These are phyloP conservation scores for Sebastes dallii DNA, from an alignment of 2,797 vertebrate genomes.

Conservation along the genomic window DNA sequence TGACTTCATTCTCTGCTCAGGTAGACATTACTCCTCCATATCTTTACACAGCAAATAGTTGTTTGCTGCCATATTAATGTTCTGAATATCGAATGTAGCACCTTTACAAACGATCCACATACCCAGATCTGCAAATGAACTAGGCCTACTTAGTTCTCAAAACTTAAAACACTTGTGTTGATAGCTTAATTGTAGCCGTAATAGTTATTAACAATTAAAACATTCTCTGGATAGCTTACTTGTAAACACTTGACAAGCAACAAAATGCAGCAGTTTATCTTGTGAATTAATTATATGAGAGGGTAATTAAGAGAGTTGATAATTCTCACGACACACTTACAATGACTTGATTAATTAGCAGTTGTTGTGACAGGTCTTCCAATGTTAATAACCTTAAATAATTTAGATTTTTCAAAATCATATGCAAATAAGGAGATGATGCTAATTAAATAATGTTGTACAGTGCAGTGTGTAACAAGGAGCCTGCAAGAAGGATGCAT, in stretches of 20 bases:
- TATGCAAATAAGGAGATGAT: conserved; percentile 46
- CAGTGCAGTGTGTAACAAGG: not conserved
- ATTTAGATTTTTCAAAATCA: conserved; percentile 61
- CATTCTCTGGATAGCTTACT: conserved; percentile 45
- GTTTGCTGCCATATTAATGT: not conserved
- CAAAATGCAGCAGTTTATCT: conserved; percentile 74
- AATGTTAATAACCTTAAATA: conserved; percentile 72
- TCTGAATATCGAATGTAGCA: not conserved
- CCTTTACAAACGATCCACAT: not conserved
- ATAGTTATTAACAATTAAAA: conserved; percentile 77
- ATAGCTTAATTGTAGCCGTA: conserved; percentile 73
- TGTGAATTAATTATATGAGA: conserved; percentile 74
- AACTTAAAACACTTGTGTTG: conserved; percentile 1
- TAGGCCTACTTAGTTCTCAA: not conserved
- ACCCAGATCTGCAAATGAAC: not conserved
- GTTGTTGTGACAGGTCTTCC: conserved; percentile 69
- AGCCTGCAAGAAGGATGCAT: not conserved
- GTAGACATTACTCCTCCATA: not conserved
- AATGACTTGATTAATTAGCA: conserved; percentile 62
- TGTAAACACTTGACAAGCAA: conserved; percentile 77
- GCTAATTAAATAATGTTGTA: conserved; percentile 41
- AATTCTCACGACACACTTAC: conserved; percentile 46
- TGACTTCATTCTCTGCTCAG: not conserved
- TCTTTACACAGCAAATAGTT: not conserved
- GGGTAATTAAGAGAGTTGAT: conserved; percentile 52